These are phyloP conservation scores for Marmota monax DNA, from an alignment of 2,113 vertebrate species.

Conservation along the genomic window DNA sequence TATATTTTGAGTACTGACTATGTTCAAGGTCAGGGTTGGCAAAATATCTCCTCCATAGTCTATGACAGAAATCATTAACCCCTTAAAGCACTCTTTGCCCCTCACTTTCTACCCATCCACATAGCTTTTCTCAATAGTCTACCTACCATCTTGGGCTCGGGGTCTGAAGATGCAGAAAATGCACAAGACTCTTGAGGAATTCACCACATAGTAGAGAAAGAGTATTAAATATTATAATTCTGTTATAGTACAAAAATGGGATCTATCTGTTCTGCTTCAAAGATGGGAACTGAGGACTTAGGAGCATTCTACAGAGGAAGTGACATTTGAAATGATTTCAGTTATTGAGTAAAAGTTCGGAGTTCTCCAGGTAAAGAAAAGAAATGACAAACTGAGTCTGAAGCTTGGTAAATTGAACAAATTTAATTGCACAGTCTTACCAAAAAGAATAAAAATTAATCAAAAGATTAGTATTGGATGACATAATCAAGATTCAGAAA, in stretches of 20 bases:
- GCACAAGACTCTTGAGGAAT: slow-evolving; percentile 31
- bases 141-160: neutral
- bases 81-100: neutral
- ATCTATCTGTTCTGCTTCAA: slow-evolving; percentile 25
- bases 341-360: neutral
- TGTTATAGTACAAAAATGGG: neutral
- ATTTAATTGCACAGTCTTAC: neutral
- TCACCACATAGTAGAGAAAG: neutral
- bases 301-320: neutral
- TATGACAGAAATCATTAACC: slow-evolving; percentile 28
- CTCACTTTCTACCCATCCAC: neutral
- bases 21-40: neutral
- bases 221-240: neutral
- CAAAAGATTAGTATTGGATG: slow-evolving; percentile 38
- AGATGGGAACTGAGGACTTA: neutral
- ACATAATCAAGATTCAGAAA: slow-evolving; percentile 43
- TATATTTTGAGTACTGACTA: neutral
- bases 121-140: slow-evolving; percentile 23
- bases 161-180: neutral
- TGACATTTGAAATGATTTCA: neutral
- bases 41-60: slow-evolving; percentile 47
- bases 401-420: slow-evolving; percentile 36
- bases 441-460: slow-evolving; percentile 47
- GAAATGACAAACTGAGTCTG: neutral
- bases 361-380: slow-evolving; percentile 23